A percentile compares a stretch with the other conserved stretches of the same genome.
These are phyloP conservation scores for Berghia stephanieae DNA, from an alignment of 1,140 invertebrate species.

Conservation along the genomic window DNA sequence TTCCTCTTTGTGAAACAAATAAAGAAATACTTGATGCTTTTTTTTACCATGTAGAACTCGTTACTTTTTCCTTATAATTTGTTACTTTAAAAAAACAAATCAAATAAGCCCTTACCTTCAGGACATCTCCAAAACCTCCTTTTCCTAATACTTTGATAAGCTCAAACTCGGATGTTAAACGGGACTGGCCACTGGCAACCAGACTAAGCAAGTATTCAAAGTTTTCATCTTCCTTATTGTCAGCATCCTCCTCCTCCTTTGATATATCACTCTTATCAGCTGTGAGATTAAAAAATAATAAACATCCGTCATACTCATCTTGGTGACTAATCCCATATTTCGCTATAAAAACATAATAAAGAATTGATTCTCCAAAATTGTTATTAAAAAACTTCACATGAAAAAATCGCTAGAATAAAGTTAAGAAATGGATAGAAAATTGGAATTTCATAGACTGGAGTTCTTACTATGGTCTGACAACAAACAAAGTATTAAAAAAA, in stretches of 20 bases:
- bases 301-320: background rate
- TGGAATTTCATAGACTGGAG: no score
- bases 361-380: no score
- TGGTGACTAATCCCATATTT: background rate
- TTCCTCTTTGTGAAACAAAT: background rate
- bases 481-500: no score
- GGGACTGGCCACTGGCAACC: constrained; percentile 58
- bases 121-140: constrained; percentile 95
- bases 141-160: constrained; percentile 85
- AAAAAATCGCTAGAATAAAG: no score
- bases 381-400: no score
- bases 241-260: constrained; percentile 36
- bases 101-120: constrained; percentile 77
- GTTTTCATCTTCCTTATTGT: constrained; percentile 45
- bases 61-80: no score
- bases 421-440: no score
- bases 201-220: constrained; percentile 48
- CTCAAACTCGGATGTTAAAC: constrained; percentile 82
- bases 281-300: background rate
- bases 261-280: background rate
- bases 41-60: no score
- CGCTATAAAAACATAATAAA: no score
- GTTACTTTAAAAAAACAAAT: no score
- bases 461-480: no score
- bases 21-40: no score